Percentiles rank a stretch among this genome's conserved stretches.
Evolutionary conservation across 1,140 invertebrate species (phyloP).

Genomic region (Cotesia vestalis): DNA sequence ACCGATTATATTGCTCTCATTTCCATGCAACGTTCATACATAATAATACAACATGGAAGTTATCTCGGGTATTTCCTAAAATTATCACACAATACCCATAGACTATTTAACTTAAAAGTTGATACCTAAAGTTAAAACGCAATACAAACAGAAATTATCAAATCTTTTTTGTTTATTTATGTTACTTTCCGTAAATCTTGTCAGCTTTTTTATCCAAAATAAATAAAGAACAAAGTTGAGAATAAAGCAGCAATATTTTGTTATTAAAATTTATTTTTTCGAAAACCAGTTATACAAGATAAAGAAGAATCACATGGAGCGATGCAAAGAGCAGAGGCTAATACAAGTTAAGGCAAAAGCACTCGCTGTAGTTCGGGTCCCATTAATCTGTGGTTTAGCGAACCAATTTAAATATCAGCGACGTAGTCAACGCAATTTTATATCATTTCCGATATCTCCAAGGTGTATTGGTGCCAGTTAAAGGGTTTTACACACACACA

Average conservation of each 20-base stretch:
- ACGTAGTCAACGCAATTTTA: conserved; percentile 66
- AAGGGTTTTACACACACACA: conserved; percentile 42
- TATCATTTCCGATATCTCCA: conserved; percentile 66
- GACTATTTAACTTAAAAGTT: no score
- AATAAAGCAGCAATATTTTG: not conserved
- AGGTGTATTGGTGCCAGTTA: conserved; percentile 60
- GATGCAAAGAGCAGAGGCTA: no score
- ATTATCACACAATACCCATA: conserved; percentile 1
- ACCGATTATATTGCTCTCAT: conserved; percentile 28
- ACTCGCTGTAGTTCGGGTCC: conserved; percentile 31
- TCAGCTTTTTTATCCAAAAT: no score
- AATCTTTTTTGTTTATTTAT: no score
- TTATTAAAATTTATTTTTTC: no score
- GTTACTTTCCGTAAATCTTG: no score
- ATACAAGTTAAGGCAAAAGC: not conserved
- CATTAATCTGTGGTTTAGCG: conserved; percentile 67
- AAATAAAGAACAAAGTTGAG: not conserved
- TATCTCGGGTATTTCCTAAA: conserved; percentile 19
- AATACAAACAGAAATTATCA: no score
- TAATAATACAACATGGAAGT: no score
- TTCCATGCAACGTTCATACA: conserved; percentile 24
- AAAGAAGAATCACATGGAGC: no score
- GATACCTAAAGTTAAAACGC: no score
- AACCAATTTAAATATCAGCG: conserved; percentile 68
- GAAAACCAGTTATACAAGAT: no score